A percentile compares a stretch with the other conserved stretches of the same genome.
Evolutionary conservation across 1,140 invertebrate species (phyloP).

Genomic region (Drosophila miranda): DNA sequence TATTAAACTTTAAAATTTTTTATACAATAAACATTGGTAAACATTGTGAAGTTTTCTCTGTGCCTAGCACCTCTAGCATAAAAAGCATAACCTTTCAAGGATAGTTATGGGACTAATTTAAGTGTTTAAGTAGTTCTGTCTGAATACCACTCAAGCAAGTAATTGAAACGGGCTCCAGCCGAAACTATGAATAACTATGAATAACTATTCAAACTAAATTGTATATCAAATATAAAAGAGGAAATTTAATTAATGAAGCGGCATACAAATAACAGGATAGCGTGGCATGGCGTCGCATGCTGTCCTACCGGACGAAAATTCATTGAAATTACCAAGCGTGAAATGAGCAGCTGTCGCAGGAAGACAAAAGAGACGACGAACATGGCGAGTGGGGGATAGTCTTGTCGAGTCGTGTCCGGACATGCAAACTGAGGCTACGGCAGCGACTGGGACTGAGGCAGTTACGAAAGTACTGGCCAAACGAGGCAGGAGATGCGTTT

Average conservation of each 20-base stretch:
- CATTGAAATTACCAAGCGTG: slow-evolving; percentile 79
- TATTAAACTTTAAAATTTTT: slow-evolving; percentile 8
- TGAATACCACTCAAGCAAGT: slow-evolving; percentile 8
- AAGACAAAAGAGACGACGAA: slow-evolving; percentile 63
- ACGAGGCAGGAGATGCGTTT: no score
- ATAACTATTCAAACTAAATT: slow-evolving; percentile 35
- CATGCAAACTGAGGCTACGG: slow-evolving; percentile 23
- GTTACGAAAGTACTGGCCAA: no score
- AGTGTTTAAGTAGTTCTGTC: no score
- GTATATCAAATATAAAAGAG: slow-evolving; percentile 29
- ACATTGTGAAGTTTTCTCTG: neutral
- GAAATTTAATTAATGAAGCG: slow-evolving; percentile 71
- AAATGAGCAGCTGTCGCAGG: slow-evolving; percentile 78
- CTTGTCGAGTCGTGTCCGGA: slow-evolving; percentile 25
- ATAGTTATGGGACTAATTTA: no score
- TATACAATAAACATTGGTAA: neutral
- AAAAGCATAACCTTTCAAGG: no score
- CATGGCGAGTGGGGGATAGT: slow-evolving; percentile 28
- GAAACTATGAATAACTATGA: slow-evolving; percentile 28
- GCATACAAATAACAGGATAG: slow-evolving; percentile 54
- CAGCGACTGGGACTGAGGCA: slow-evolving; percentile 1
- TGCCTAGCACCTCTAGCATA: no score
- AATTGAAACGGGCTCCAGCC: neutral
- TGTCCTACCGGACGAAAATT: slow-evolving; percentile 53
- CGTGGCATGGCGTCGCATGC: neutral